Evolutionary conservation across 2,888 invertebrate genomes (phyloP).

Genomic region (Pilophorus perplexus): DNA sequence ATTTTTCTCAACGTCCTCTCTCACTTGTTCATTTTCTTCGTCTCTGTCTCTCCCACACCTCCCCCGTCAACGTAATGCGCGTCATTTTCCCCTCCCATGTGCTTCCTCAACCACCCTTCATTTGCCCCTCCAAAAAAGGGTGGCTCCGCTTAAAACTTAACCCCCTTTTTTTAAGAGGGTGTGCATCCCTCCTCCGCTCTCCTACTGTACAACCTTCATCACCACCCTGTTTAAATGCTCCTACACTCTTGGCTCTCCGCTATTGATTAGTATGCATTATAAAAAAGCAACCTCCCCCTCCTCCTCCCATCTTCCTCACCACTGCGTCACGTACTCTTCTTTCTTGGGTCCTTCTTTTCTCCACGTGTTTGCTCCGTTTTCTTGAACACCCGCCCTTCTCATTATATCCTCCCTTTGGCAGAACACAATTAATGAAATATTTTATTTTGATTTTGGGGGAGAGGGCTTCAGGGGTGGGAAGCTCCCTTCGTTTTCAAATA

Average conservation of each 20-base stretch:
- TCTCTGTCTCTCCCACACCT: background rate
- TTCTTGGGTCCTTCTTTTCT: background rate
- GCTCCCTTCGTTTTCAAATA: slow-evolving; percentile 11
- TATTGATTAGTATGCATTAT: slow-evolving; percentile 45
- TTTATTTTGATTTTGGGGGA: slow-evolving; percentile 14
- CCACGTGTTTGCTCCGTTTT: slow-evolving; percentile 4
- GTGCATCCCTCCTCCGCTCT: background rate
- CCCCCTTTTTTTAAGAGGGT: slow-evolving; percentile 31
- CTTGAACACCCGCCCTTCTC: slow-evolving; percentile 2
- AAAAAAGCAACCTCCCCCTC: slow-evolving; percentile 29
- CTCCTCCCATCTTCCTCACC: background rate
- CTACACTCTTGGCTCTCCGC: slow-evolving; percentile 31
- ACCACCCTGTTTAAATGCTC: slow-evolving; percentile 32
- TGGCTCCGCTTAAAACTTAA: slow-evolving; percentile 31
- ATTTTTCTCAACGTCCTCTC: slow-evolving; percentile 6
- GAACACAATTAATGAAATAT: slow-evolving; percentile 30
- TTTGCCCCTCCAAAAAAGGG: slow-evolving; percentile 24
- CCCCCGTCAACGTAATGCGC: slow-evolving; percentile 1
- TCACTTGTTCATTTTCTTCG: background rate
- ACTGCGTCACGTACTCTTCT: background rate
- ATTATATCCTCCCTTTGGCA: no score
- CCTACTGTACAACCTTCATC: no score
- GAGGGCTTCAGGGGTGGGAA: no score
- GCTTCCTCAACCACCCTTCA: background rate
- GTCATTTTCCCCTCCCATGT: background rate